phyloP scores from a whole-genome alignment of 2,113 vertebrate species.

The Tragulus kanchil region DNA sequence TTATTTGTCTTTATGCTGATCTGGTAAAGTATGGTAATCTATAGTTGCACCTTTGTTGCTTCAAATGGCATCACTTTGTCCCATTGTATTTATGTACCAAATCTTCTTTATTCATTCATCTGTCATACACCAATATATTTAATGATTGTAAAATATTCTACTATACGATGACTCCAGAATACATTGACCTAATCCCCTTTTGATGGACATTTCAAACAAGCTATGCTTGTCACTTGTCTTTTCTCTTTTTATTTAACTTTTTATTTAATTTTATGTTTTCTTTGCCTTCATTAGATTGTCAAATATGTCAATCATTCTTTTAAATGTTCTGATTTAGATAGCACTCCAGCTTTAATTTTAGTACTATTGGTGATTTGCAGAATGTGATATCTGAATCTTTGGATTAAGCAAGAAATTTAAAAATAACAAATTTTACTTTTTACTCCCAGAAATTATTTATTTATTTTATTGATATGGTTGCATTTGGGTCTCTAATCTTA shows the following conservation, averaged over 20 bases:
- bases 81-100: background rate
- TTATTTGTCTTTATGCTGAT: background rate
- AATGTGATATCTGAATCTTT: constrained; percentile 49
- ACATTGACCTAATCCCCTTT: constrained; percentile 21
- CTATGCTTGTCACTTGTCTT: background rate
- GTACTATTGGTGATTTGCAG: background rate
- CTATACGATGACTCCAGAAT: background rate
- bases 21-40: background rate
- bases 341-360: constrained; percentile 43
- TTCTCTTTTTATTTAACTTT: background rate
- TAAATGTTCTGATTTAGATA: constrained; percentile 22
- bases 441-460: background rate
- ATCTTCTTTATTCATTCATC: background rate
- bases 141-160: constrained; percentile 10
- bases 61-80: background rate
- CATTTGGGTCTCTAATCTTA: background rate
- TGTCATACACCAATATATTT: background rate
- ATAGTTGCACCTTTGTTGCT: background rate
- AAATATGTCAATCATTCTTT: constrained; percentile 40
- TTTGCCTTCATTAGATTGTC: background rate
- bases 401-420: constrained; percentile 4
- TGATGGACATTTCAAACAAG: background rate
- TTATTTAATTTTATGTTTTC: constrained; percentile 40
- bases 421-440: constrained; percentile 39
- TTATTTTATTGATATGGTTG: background rate